Evolutionary conservation across 1,140 invertebrate genomes (phyloP), one percentile per base, ranked within the genome.

Genomic region (Drosophila murphyi): DNA sequence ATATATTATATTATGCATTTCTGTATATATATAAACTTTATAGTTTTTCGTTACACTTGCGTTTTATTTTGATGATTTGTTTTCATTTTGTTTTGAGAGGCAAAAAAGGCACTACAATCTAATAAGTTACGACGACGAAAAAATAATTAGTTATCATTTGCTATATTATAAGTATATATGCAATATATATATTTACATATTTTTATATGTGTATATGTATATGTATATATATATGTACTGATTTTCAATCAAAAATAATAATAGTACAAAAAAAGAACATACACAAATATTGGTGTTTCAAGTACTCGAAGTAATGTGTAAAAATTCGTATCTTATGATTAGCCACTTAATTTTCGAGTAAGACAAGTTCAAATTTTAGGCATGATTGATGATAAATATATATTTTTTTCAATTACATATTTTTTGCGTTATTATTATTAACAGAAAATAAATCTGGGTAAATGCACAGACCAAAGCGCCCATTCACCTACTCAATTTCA

Each of bases 81-180:
- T 63, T 72, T 34, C 20, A 2, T 62, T 80, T 82, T 78, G 37
- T 72, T 86, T 86, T 79, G 65, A 79, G 79, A 85, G 87, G 76
- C 82, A 90, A 90, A 90, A 90, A 90, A 90, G 87, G 87, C 87
- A 90, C 87, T 90, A 90, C 83, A 88, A 87, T 87, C 82, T 87
- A 87, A 87, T 82, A 87, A 77, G 72, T 82, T 87, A 87, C 72
- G 72, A 87, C 78, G 82, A 61, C 29, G 3, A 60, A 81, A 78
- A 70, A 57, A 74, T 20, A 74, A 65, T 43, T 43, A 43, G 10
- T 43, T 43, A 43, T 8, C 39, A n/a, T 43, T 43, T 43, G 39
- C 39, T 43, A 34, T 61, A 60, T 67, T 59, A 61, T 57, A 54
- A 39, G 10, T 65, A 65, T 62, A 51, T 35, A 34, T 69, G 45